phyloP scores from a whole-genome alignment of 1,140 invertebrate species.

The Drosophila pallidifrons region DNA sequence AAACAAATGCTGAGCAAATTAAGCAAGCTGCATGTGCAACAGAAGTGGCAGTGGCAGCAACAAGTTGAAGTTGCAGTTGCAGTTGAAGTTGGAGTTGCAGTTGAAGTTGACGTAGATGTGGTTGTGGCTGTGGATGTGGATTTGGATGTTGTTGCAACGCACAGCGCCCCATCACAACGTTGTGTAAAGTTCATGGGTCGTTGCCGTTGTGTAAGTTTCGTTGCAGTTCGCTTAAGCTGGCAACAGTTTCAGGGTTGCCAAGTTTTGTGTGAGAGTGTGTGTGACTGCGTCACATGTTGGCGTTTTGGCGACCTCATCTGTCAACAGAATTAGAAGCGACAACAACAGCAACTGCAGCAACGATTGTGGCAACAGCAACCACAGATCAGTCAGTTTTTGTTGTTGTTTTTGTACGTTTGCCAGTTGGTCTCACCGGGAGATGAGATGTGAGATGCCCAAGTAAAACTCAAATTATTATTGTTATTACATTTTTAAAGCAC shows the following conservation, averaged over 20 bases:
- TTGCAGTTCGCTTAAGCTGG: slow-evolving; percentile 54
- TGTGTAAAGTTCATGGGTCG: slow-evolving; percentile 80
- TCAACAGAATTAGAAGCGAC: slow-evolving; percentile 80
- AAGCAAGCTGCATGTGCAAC: slow-evolving; percentile 49
- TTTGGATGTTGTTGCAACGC: slow-evolving; percentile 52
- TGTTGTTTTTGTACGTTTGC: background rate
- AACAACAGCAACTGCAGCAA: slow-evolving; percentile 32
- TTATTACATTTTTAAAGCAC: slow-evolving; percentile 62
- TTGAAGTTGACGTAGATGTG: too few relatives aligned
- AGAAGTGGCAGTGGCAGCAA: slow-evolving; percentile 12
- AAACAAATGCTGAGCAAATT: slow-evolving; percentile 47
- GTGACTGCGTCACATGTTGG: slow-evolving; percentile 61
- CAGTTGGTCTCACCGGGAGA: slow-evolving; percentile 24
- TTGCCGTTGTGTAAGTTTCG: slow-evolving; percentile 48
- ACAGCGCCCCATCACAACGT: slow-evolving; percentile 43
- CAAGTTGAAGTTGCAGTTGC: slow-evolving; percentile 22
- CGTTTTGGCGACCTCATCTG: slow-evolving; percentile 77
- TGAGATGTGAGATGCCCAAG: slow-evolving; percentile 59
- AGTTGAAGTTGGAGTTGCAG: too few relatives aligned
- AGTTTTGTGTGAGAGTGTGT: slow-evolving; percentile 54
- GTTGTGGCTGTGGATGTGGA: too few relatives aligned
- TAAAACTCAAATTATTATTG: slow-evolving; percentile 75
- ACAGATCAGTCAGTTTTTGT: slow-evolving; percentile 17
- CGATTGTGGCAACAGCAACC: slow-evolving; percentile 17
- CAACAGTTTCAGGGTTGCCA: slow-evolving; percentile 78